phyloP scores from a whole-genome alignment of 2,888 invertebrate species.

The Cosmia pyralina region DNA sequence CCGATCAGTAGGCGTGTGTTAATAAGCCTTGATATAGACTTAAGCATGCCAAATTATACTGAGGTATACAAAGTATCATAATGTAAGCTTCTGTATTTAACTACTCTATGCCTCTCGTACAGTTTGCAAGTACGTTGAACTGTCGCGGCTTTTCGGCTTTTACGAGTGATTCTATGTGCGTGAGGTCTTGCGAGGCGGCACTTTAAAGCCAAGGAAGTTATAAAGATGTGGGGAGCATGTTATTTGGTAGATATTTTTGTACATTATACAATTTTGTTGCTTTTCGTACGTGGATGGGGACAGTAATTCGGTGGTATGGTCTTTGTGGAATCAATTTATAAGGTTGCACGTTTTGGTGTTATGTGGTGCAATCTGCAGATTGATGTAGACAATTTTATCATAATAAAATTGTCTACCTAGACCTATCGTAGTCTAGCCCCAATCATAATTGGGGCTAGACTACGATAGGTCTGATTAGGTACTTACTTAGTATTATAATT shows the following conservation, averaged over 20 bases:
- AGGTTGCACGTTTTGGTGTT: background rate
- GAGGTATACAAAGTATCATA: too few species aligned
- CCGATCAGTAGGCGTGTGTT: background rate
- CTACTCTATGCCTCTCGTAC: background rate
- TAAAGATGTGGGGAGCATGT: conserved; percentile 48
- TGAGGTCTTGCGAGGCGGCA: conserved; percentile 55
- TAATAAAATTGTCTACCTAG: too few species aligned
- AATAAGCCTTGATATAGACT: background rate
- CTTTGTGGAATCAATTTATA: conserved; percentile 6
- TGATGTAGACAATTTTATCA: background rate
- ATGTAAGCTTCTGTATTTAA: conserved; percentile 19
- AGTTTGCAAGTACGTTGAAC: conserved; percentile 56
- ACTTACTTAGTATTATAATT: too few species aligned
- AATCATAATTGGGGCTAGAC: too few species aligned
- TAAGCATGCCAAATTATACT: too few species aligned
- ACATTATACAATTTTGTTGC: conserved; percentile 52
- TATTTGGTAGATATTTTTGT: conserved; percentile 32
- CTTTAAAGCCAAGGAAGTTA: conserved; percentile 51
- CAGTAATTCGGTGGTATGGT: background rate
- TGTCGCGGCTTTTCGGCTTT: conserved; percentile 62
- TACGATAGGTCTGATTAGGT: too few species aligned
- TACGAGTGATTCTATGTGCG: conserved; percentile 62
- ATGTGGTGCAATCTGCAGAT: background rate
- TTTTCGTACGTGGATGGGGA: conserved; percentile 25
- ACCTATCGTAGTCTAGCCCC: too few species aligned